Evolutionary conservation across 2,797 vertebrate species (phyloP), one percentile per base, ranked within the genome.

Genomic region (Euthynnus affinis): DNA sequence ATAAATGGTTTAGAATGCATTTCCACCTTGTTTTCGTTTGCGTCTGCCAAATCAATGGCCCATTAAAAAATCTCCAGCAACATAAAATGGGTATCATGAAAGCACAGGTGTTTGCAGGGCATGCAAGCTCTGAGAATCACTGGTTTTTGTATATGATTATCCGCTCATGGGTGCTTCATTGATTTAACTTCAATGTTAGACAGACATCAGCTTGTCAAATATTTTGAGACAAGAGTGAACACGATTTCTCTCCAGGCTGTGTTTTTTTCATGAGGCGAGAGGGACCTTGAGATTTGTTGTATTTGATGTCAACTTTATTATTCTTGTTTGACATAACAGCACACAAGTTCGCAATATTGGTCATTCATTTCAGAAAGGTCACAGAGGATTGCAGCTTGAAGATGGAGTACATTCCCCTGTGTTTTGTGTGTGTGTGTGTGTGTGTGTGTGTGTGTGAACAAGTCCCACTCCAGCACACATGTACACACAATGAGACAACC

Each of bases 1-100:
- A 86, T 89, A 89, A 93, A 91, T 82, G 71, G 48, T 89, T 88
- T 78, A 59, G 80, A 86, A 86, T 82, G 78, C 74, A 88, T 85
- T 91, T 87, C 71, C 84, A 86, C 84, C 85, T 84, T 81, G 80
- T 92, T 94, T 90, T 86, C 27, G 8, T 88, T 71, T 84, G 72
- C 5, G 65, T 82, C 73, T 83, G 81, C 85, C 78, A 89, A 92
- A 91, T 89, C 83, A 88, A 74, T 69, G 76, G 73, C 62, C 71
- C 79, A 72, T 89, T 87, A 91, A 87, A 90, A 85, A 84, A 81
- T 82, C 44, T 80, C 56, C 81, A 55, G 62, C 71, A 55, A 69
- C 53, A 74, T 74, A 64, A 91, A 91, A 84, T 61, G 70, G 34
- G 64, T 76, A 78, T 85, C 61, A 74, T 76, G 64, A 85, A 83